phyloP scores from a whole-genome alignment of 2,113 vertebrate species.

The Lates calcarifer region DNA sequence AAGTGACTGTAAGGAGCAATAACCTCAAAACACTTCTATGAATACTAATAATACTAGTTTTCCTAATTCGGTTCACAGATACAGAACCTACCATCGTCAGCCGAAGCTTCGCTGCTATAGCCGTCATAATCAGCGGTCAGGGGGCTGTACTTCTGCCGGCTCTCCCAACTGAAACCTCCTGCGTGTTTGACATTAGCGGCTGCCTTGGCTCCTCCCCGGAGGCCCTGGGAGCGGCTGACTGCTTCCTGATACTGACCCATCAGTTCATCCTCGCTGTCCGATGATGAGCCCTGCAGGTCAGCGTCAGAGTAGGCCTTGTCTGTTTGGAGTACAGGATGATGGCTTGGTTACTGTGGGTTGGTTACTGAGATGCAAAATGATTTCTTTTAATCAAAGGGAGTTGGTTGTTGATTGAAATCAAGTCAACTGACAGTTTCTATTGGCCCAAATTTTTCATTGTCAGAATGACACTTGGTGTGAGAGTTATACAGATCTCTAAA shows the following conservation, averaged over 20 bases:
- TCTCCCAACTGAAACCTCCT: conserved; percentile 92
- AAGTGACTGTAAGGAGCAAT: neutral
- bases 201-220: conserved; percentile 77
- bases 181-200: conserved; percentile 78
- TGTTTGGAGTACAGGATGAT: conserved; percentile 57
- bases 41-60: neutral
- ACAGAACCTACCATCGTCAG: conserved; percentile 90
- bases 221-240: conserved; percentile 89
- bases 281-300: conserved; percentile 92
- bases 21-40: neutral
- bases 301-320: conserved; percentile 89
- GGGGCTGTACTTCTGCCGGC: conserved; percentile 93
- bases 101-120: conserved; percentile 96
- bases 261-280: conserved; percentile 97
- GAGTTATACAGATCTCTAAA: neutral
- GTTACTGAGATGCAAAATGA: neutral
- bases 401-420: neutral
- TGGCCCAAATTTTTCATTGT: neutral
- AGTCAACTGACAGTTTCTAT: conserved; percentile 26
- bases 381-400: neutral
- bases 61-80: neutral
- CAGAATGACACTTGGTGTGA: neutral
- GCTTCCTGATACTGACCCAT: conserved; percentile 97
- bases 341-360: neutral
- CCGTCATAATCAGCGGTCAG: conserved; percentile 93